Evolutionary conservation across 2,113 vertebrate genomes (phyloP).

Genomic region (Sigmodon hispidus): DNA sequence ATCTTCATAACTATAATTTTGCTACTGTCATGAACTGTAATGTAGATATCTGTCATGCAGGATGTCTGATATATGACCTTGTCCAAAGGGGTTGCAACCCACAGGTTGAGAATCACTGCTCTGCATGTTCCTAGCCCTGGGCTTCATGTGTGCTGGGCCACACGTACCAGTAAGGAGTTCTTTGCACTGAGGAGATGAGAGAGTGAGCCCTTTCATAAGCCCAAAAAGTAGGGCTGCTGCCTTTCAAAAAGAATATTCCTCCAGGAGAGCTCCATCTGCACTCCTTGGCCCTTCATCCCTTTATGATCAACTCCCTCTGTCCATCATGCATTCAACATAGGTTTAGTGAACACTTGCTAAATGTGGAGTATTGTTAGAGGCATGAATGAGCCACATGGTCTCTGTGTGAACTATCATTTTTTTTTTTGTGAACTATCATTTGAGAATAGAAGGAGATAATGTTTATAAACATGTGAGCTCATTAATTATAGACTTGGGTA

Average conservation of each 20-base stretch:
- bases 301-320: not conserved
- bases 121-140: not conserved
- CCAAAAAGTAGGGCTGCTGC: not conserved
- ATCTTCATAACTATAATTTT: too few relatives aligned
- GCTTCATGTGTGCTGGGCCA: not conserved
- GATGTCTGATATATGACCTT: too few relatives aligned
- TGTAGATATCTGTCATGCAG: too few relatives aligned
- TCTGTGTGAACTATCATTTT: not conserved
- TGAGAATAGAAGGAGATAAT: constrained; percentile 6
- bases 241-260: not conserved
- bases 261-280: not conserved
- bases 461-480: constrained; percentile 42
- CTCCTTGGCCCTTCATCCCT: not conserved
- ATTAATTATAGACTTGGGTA: constrained; percentile 59
- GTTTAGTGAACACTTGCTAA: not conserved
- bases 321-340: not conserved
- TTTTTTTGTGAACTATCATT: not conserved
- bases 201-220: not conserved
- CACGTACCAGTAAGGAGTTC: not conserved
- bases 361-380: not conserved
- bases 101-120: too few relatives aligned
- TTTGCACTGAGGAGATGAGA: not conserved
- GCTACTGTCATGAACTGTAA: too few relatives aligned
- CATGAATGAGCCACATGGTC: not conserved
- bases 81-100: too few relatives aligned